Evolutionary conservation across 2,888 invertebrate genomes (phyloP), one percentile per base, ranked within the genome.

Genomic region (Protophormia terraenovae): DNA sequence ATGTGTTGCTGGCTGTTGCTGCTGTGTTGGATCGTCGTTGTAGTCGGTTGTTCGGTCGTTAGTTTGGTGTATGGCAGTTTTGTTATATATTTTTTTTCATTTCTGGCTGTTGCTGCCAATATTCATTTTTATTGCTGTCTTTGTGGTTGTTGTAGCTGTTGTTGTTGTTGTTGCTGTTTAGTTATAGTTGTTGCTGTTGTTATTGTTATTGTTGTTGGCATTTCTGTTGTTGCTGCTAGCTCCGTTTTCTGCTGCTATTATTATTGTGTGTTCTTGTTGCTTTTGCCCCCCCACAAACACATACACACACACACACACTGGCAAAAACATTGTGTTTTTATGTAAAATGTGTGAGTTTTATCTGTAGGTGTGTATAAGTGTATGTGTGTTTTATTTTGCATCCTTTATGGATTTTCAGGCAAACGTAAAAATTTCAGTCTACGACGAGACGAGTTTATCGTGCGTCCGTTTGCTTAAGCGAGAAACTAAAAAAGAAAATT

Each of bases 351-450:
- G 58, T 58, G 55, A 55, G 75, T 19, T 72, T 58, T 75, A 60
- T 47, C 24, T 81, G 71, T 38, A 53, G 22, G 67, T 69, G 67
- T 78, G 73, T 35, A 19, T 14, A 35, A 55, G 19, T 83, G 60
- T 72, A 66, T 86, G 81, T 75, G 58, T 72, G 35, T 64, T 60
- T 84, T 66, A 83, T 87, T 87, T 87, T 88, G 89, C 89, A 89
- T 89, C 88, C 88, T 89, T 89, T 88, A 88, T 87, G 89, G 88
- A 87, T 88, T 89, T 89, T 88, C 88, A 89, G 88, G 88, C 87
- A 88, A 89, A 89, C 87, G 88, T 87, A 88, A 89, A 90, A 88
- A 89, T 89, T 89, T 90, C 89, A 91, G 91, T 91, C 90, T 89
- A 90, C 90, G 89, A 90, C 90, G 89, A 89, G 89, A 86, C 88